Conservation (phyloP, 1,140 invertebrate species). For the Drosophila miranda region DNA sequence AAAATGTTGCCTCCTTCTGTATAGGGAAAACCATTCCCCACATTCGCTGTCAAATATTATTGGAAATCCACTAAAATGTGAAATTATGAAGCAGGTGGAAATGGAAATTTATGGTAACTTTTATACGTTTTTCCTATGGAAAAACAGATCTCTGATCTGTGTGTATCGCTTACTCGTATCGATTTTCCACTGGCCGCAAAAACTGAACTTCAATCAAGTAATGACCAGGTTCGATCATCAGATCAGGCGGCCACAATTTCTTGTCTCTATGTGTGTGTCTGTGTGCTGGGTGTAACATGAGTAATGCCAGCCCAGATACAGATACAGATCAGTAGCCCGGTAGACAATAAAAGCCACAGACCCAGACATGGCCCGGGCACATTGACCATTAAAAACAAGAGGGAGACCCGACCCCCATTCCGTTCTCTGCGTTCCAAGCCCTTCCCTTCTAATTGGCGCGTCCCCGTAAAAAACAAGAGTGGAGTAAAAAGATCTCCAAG, state of each 20-base stretch:
- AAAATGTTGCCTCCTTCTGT: conserved; percentile 48
- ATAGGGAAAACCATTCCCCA: neutral
- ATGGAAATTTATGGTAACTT: conserved; percentile 58
- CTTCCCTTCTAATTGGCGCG: conserved; percentile 67
- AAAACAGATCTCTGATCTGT: conserved; percentile 18
- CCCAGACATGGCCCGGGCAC: conserved; percentile 45
- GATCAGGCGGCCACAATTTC: conserved; percentile 47
- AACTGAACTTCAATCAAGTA: conserved; percentile 75
- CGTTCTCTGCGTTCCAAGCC: conserved; percentile 11
- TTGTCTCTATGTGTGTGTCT: conserved; percentile 16
- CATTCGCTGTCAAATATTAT: conserved; percentile 30
- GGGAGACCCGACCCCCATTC: conserved; percentile 9
- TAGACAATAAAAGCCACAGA: conserved; percentile 68
- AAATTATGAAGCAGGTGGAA: conserved; percentile 52
- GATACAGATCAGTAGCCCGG: conserved; percentile 75
- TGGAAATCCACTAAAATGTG: conserved; percentile 57
- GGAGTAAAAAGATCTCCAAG: conserved; percentile 27
- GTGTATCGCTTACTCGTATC: conserved; percentile 56
- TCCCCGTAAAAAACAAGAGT: conserved; percentile 19
- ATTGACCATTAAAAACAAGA: conserved; percentile 58
- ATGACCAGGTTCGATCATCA: conserved; percentile 66
- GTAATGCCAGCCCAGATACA: conserved; percentile 50
- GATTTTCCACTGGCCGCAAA: conserved; percentile 65
- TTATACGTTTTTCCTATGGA: conserved; percentile 1
- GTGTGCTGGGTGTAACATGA: conserved; percentile 58